Percentiles rank a stretch among this genome's conserved stretches.
Conservation (phyloP, 2,888 invertebrate genomes). For the Lithophane socia region DNA sequence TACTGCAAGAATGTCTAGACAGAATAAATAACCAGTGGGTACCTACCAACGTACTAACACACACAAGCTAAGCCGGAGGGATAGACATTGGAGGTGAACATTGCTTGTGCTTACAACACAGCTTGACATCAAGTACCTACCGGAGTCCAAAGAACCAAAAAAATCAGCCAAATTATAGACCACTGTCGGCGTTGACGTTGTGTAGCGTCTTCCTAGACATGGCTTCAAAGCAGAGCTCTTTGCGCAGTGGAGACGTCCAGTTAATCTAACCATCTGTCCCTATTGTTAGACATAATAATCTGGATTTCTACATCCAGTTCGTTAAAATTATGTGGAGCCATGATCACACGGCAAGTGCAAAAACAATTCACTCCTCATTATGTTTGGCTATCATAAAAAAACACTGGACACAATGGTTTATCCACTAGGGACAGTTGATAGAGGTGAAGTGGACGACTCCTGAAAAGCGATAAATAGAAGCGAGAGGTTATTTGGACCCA, state of each 20-base stretch:
- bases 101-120: constrained; percentile 82
- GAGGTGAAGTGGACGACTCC: constrained; percentile 22
- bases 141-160: constrained; percentile 82
- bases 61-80: constrained; percentile 86
- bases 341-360: not conserved
- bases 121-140: constrained; percentile 79
- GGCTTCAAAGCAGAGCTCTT: constrained; percentile 41
- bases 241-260: constrained; percentile 38
- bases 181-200: constrained; percentile 19
- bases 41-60: constrained; percentile 75
- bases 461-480: constrained; percentile 53
- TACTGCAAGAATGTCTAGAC: constrained; percentile 71
- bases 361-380: not conserved
- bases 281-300: constrained; percentile 15
- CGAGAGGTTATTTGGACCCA: constrained; percentile 83
- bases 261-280: constrained; percentile 29
- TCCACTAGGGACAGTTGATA: constrained; percentile 10
- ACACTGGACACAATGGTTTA: not conserved
- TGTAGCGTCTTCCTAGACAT: constrained; percentile 23
- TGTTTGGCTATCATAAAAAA: not conserved
- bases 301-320: not conserved
- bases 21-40: constrained; percentile 72
- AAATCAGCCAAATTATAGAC: constrained; percentile 32
- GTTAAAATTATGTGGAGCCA: constrained; percentile 24
- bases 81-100: constrained; percentile 77